Conservation (phyloP, 2,113 vertebrate genomes). For the Anas platyrhynchos region DNA sequence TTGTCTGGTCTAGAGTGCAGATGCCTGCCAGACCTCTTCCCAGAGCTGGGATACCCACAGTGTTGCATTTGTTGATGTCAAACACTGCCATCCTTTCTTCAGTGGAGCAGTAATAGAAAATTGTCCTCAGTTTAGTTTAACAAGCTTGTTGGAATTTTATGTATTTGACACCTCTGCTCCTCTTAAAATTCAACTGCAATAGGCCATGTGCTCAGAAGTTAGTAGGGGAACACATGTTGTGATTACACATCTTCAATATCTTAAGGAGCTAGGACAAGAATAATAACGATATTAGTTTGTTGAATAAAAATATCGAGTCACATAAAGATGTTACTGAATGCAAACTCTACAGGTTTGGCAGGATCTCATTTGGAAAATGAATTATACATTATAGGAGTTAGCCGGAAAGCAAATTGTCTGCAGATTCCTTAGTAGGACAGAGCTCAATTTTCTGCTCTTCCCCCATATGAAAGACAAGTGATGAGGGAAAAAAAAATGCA, state of each 20-base stretch:
- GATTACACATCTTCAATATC: not conserved
- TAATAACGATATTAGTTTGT: not conserved
- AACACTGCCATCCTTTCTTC: not conserved
- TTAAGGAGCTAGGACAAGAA: not conserved
- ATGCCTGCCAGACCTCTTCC: not conserved
- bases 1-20: not conserved
- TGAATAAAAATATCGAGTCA: conserved; percentile 15
- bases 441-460: not conserved
- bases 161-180: not conserved
- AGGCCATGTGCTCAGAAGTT: not conserved
- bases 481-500: not conserved
- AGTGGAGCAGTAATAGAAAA: not conserved
- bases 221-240: not conserved
- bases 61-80: not conserved
- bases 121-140: not conserved
- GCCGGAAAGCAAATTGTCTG: not conserved
- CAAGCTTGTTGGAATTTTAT: not conserved
- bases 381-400: not conserved
- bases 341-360: not conserved
- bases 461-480: not conserved
- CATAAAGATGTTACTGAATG: not conserved
- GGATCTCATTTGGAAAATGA: not conserved
- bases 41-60: not conserved
- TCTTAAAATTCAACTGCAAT: not conserved
- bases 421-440: not conserved